These are phyloP conservation scores for Dichetophora obliterata DNA, from an alignment of 2,888 invertebrate species.

Conservation along the genomic window DNA sequence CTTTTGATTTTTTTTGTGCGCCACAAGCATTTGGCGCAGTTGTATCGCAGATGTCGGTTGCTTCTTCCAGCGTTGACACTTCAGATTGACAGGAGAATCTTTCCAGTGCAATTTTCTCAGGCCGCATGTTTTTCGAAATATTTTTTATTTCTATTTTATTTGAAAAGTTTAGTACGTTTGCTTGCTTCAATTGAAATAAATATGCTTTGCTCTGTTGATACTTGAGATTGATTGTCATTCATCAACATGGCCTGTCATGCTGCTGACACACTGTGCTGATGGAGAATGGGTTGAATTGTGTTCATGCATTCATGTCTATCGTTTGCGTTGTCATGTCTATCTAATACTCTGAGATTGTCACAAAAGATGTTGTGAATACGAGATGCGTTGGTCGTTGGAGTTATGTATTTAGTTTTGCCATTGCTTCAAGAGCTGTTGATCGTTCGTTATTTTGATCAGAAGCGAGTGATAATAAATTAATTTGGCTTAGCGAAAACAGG, in stretches of 20 bases:
- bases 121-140: slow-evolving; percentile 18
- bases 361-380: not conserved
- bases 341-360: not conserved
- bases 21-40: not conserved
- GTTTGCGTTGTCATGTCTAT: too few relatives aligned
- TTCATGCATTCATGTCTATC: too few relatives aligned
- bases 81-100: slow-evolving; percentile 43
- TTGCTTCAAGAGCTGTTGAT: not conserved
- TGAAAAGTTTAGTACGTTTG: not conserved
- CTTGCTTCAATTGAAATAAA: slow-evolving; percentile 58
- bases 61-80: slow-evolving; percentile 32
- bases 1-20: not conserved
- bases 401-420: not conserved
- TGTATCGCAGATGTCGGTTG: slow-evolving; percentile 40
- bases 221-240: slow-evolving; percentile 66
- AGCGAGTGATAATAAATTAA: too few relatives aligned
- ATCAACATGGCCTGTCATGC: slow-evolving; percentile 53
- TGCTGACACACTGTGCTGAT: not conserved
- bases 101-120: slow-evolving; percentile 38
- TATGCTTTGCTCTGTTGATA: slow-evolving; percentile 62
- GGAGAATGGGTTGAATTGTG: too few relatives aligned
- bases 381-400: not conserved
- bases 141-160: slow-evolving; percentile 13
- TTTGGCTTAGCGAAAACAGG: too few relatives aligned
- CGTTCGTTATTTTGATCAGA: too few relatives aligned